phyloP scores from a whole-genome alignment of 2,797 vertebrate genomes.

The Anableps anableps region DNA sequence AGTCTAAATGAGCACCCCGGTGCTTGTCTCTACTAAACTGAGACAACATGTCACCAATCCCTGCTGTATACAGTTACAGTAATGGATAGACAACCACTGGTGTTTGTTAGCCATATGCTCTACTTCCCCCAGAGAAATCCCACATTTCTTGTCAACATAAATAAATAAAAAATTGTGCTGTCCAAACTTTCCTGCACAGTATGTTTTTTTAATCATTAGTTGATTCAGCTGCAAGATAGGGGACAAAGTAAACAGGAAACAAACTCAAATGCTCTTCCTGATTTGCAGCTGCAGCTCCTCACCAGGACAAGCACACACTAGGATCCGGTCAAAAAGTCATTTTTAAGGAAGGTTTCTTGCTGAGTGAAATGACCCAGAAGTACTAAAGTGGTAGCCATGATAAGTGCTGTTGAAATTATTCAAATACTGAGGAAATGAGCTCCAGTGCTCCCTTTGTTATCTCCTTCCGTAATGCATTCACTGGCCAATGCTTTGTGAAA shows the following conservation, averaged over 20 bases:
- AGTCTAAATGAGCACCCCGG: neutral
- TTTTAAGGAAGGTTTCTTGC: neutral
- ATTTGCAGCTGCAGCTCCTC: neutral
- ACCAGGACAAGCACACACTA: neutral
- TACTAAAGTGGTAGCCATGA: neutral
- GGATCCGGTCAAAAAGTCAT: neutral
- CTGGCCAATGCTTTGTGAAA: neutral
- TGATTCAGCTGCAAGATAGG: neutral
- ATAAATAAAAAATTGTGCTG: conserved; percentile 1
- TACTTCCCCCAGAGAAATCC: neutral
- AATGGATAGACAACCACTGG: neutral
- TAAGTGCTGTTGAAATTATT: neutral
- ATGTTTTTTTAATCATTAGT: neutral
- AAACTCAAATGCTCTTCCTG: neutral
- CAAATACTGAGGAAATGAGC: conserved; percentile 3
- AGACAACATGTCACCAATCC: conserved; percentile 1
- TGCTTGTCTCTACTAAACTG: conserved; percentile 2
- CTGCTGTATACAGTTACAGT: conserved; percentile 2
- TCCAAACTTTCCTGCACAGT: conserved; percentile 3
- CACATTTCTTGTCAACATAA: conserved; percentile 3
- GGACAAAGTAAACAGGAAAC: neutral
- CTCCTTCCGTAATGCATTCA: neutral
- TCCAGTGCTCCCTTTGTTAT: neutral
- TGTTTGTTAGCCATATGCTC: conserved; percentile 2
- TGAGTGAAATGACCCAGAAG: conserved; percentile 7